Evolutionary conservation across 2,888 invertebrate species (phyloP).

Genomic region (Cataglyphis altisquamis): DNA sequence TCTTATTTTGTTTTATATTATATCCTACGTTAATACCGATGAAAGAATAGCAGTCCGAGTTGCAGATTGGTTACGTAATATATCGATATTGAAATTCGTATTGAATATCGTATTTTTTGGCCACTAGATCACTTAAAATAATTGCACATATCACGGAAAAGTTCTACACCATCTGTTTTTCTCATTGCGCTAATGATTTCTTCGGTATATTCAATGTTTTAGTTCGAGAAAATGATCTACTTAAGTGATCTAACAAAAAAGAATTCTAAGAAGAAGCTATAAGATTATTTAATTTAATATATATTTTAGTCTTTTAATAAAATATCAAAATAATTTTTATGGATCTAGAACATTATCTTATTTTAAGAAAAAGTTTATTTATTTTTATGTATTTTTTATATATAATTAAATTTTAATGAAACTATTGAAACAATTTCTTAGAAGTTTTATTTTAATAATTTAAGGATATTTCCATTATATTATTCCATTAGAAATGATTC

Average conservation of each 20-base stretch:
- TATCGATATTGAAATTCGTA: slow-evolving; percentile 50
- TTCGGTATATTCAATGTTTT: not conserved
- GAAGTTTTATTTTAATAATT: slow-evolving; percentile 2
- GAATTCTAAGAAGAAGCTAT: not conserved
- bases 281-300: not conserved
- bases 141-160: slow-evolving; percentile 39
- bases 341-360: slow-evolving; percentile 14
- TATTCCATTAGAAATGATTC: not conserved
- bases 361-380: slow-evolving; percentile 3
- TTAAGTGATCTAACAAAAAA: not conserved
- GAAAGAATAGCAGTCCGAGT: slow-evolving; percentile 62
- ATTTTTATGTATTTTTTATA: not conserved
- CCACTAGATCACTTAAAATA: slow-evolving; percentile 74
- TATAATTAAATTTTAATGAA: not conserved
- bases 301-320: slow-evolving; percentile 9
- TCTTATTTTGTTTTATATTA: slow-evolving; percentile 59
- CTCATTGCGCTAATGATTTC: not conserved
- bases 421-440: not conserved
- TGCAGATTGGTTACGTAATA: slow-evolving; percentile 63
- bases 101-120: slow-evolving; percentile 74
- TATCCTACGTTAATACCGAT: slow-evolving; percentile 74
- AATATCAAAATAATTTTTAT: slow-evolving; percentile 4
- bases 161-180: not conserved
- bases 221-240: slow-evolving; percentile 11
- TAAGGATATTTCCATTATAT: not conserved